A percentile compares a stretch with the other conserved stretches of the same genome.
Evolutionary conservation across 2,797 vertebrate species (phyloP).

Genomic region (Cynopterus sphinx): DNA sequence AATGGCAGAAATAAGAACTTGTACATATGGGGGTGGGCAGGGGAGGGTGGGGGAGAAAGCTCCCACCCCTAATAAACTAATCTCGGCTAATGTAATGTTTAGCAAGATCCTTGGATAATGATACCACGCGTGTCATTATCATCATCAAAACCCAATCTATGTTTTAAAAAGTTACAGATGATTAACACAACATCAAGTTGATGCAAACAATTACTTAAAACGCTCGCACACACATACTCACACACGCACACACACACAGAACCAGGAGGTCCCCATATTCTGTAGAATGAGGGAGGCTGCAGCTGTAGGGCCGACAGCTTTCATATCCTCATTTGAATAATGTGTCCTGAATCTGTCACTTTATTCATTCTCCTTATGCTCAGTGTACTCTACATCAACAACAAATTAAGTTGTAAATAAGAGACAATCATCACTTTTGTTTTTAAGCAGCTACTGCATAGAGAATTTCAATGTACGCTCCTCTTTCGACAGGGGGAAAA

Average conservation of each 20-base stretch:
- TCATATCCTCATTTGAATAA: slow-evolving; percentile 98
- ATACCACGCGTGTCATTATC: slow-evolving; percentile 83
- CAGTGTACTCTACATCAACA: slow-evolving; percentile 94
- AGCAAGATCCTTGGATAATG: slow-evolving; percentile 85
- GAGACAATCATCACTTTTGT: slow-evolving; percentile 96
- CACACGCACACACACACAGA: slow-evolving; percentile 64
- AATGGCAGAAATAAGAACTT: slow-evolving; percentile 77
- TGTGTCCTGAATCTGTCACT: slow-evolving; percentile 98
- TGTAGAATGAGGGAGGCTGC: slow-evolving; percentile 90
- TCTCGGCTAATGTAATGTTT: slow-evolving; percentile 87
- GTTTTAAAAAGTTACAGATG: slow-evolving; percentile 84
- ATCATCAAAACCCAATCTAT: slow-evolving; percentile 86
- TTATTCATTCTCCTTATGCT: slow-evolving; percentile 95
- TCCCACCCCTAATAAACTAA: slow-evolving; percentile 80
- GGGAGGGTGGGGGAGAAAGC: neutral
- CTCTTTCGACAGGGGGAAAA: slow-evolving; percentile 84
- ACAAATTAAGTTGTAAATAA: slow-evolving; percentile 95
- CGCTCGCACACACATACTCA: neutral
- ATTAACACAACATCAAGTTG: slow-evolving; percentile 87
- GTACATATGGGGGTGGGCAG: slow-evolving; percentile 52
- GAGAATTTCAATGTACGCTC: slow-evolving; percentile 88
- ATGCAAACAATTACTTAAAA: slow-evolving; percentile 86
- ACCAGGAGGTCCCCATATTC: slow-evolving; percentile 87
- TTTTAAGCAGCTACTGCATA: slow-evolving; percentile 88
- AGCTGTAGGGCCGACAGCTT: slow-evolving; percentile 94